Conservation (phyloP, 2,797 vertebrate genomes). For the Anguilla anguilla region DNA sequence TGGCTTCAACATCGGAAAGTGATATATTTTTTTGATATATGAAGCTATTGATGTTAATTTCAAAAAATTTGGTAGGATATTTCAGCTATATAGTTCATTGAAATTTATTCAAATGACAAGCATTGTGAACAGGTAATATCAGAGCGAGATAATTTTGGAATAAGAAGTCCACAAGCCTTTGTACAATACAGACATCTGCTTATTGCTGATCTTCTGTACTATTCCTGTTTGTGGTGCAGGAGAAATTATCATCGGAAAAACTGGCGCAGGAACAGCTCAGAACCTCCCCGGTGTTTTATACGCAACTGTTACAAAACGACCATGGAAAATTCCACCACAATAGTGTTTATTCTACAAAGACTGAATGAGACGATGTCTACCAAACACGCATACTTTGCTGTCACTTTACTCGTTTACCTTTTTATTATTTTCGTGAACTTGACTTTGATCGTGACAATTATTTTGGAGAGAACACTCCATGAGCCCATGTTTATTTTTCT, state of each 20-base stretch:
- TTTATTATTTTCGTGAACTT: conserved; percentile 10
- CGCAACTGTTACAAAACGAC: not conserved
- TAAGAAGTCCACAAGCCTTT: too few species aligned
- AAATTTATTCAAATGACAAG: not conserved
- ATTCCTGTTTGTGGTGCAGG: not conserved
- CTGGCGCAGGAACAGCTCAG: not conserved
- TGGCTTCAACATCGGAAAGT: not conserved
- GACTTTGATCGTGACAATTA: conserved; percentile 21
- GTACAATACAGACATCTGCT: too few species aligned
- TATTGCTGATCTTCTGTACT: not conserved
- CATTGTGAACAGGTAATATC: not conserved
- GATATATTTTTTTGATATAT: not conserved
- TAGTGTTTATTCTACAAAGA: not conserved
- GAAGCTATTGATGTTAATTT: not conserved
- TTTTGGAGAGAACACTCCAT: conserved; percentile 23
- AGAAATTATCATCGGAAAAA: too few species aligned
- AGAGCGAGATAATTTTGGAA: not conserved
- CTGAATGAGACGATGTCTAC: not conserved
- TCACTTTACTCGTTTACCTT: conserved; percentile 20
- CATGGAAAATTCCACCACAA: not conserved
- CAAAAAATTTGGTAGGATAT: not conserved
- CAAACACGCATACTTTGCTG: conserved; percentile 12
- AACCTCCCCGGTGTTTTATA: not conserved
- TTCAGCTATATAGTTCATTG: too few species aligned
- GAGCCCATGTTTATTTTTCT: conserved; percentile 33